Evolutionary conservation across 2,797 vertebrate species (phyloP).

Genomic region (Bradypodion pumilum): DNA sequence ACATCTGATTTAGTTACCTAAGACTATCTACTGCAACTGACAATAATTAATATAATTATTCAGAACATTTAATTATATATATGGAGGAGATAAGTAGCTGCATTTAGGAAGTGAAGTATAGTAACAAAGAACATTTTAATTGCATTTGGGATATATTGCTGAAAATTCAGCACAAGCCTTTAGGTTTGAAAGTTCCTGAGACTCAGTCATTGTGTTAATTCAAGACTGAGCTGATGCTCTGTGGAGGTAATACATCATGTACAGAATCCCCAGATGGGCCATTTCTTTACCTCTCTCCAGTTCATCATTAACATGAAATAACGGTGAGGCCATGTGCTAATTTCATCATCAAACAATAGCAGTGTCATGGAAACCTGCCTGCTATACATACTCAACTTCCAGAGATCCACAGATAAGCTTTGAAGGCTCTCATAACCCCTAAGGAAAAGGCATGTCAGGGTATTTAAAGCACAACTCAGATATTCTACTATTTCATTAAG

Average conservation of each 20-base stretch:
- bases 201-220: not conserved
- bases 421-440: not conserved
- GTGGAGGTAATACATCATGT: fast-evolving
- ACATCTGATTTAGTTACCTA: not conserved
- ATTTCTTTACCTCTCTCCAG: not conserved
- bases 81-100: no score
- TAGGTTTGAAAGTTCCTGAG: not conserved
- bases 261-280: not conserved
- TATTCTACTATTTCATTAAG: conserved; percentile 51
- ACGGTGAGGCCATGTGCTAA: fast-evolving
- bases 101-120: not conserved
- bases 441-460: conserved; percentile 12
- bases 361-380: not conserved
- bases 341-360: conserved; percentile 6
- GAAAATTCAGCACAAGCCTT: not conserved
- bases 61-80: no score
- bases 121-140: not conserved
- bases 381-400: not conserved
- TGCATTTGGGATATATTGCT: not conserved
- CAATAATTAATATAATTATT: not conserved
- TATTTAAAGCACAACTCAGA: conserved; percentile 25
- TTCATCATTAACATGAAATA: not conserved
- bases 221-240: not conserved
- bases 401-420: conserved; percentile 18
- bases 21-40: not conserved